Base-by-base conservation (phyloP, 2,797 vertebrate genomes). In the Oreortyx pictus region DNA sequence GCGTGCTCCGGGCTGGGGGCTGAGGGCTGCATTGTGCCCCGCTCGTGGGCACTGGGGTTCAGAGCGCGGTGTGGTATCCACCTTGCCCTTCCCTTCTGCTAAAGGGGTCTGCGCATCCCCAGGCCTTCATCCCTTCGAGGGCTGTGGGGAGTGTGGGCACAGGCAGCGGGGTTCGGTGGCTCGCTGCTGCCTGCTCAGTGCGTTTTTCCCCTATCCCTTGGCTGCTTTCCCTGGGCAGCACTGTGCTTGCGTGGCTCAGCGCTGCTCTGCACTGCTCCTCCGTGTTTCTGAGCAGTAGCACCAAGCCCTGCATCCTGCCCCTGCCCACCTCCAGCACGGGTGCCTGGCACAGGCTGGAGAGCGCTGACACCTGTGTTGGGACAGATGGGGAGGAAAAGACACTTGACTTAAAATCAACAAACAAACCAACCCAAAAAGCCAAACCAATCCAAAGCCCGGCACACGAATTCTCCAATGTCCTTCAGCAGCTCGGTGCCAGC, bases 71-170 rank as follows among this genome's bases (percentile, higher is more conserved):
- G 18, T 2, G 1, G 2, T 4, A 4, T 47, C 2, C 1, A 6
- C 39, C 24, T 82, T 75, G 70, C 14, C 57, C 79, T 31, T 50
- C 64, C 2, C 23, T 15, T 75, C 71, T 39, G 60, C 43, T 25
- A 25, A 6, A 43, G 2, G 56, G 29, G 14, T 10, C 59, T 3
- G 0, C 29, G 59, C 7, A 0, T 47, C 31, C 41, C 0, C 0
- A 18, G 2, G 35, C 35, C 67, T 78, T 46, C 33, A 25, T 50
- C 39, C 49, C 56, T 39, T 29, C 14, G 20, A 33, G 56, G 12
- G 25, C 39, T 67, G 37, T 4, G 11, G 66, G 64, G 11, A 43
- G 15, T 17, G 5, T 15, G 7, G 57, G 10, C 57, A 33, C 14
- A 29, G 44, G 9, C 52, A 56, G n/a, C 10, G 29, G 25, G 33